phyloP scores from a whole-genome alignment of 2,113 vertebrate species.

The Junco hyemalis region DNA sequence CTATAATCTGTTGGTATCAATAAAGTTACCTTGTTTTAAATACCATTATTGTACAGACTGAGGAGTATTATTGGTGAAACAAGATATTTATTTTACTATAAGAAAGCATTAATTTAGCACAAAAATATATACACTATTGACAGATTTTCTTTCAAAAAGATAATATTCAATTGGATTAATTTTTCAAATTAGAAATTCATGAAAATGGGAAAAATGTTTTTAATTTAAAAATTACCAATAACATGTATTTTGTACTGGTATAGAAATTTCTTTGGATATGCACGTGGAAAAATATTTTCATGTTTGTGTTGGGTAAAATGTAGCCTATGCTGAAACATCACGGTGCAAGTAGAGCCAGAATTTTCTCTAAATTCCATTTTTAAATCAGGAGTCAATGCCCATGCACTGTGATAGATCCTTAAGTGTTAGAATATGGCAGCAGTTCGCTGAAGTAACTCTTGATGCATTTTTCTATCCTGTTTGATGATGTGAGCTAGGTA shows the following conservation, averaged over 20 bases:
- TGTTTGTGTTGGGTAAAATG: neutral
- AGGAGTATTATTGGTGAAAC: neutral
- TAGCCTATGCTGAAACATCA: neutral
- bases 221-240: neutral
- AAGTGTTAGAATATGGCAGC: neutral
- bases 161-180: neutral
- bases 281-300: neutral
- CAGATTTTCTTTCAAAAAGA: neutral
- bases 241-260: neutral
- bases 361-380: neutral
- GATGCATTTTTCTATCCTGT: neutral
- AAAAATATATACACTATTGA: neutral
- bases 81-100: neutral
- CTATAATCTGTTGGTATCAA: neutral
- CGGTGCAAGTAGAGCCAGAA: neutral
- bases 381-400: neutral
- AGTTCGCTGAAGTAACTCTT: neutral
- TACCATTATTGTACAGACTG: neutral
- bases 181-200: neutral
- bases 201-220: neutral
- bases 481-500: neutral
- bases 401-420: neutral
- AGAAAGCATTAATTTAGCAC: conserved; percentile 32
- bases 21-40: conserved; percentile 32
- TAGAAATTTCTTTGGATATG: neutral